Percentiles rank a stretch among this genome's conserved stretches.
Evolutionary conservation across 2,113 vertebrate genomes (phyloP).

Genomic region (Rissa tridactyla): DNA sequence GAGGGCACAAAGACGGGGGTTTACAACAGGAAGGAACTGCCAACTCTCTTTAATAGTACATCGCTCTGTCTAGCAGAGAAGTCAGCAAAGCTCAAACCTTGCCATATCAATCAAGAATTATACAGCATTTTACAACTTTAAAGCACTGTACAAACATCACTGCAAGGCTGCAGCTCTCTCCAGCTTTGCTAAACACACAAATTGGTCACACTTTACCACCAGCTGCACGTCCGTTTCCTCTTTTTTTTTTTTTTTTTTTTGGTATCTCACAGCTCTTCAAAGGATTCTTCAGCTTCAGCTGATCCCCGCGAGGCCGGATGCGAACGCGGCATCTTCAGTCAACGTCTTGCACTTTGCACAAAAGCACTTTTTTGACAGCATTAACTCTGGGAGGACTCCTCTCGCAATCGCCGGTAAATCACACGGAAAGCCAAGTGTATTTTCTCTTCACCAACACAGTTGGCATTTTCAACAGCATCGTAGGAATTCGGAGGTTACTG

Average conservation of each 20-base stretch:
- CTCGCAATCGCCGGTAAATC: not conserved
- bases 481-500: not conserved
- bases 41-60: conserved; percentile 33
- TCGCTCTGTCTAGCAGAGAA: not conserved
- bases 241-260: not conserved
- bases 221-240: not conserved
- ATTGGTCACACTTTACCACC: not conserved
- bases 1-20: not conserved
- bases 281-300: not conserved
- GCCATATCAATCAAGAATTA: not conserved
- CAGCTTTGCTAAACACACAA: not conserved
- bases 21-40: not conserved
- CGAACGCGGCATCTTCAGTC: not conserved
- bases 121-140: not conserved
- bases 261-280: not conserved
- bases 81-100: not conserved
- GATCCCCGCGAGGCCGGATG: not conserved
- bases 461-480: not conserved
- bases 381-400: not conserved
- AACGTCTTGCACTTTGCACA: not conserved
- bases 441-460: not conserved
- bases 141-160: not conserved
- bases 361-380: not conserved
- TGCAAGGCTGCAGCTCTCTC: not conserved
- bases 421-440: accelerated